Percentiles rank a stretch among this genome's conserved stretches.
phyloP scores from a whole-genome alignment of 2,113 vertebrate species.

The Melanostigma gelatinosum region DNA sequence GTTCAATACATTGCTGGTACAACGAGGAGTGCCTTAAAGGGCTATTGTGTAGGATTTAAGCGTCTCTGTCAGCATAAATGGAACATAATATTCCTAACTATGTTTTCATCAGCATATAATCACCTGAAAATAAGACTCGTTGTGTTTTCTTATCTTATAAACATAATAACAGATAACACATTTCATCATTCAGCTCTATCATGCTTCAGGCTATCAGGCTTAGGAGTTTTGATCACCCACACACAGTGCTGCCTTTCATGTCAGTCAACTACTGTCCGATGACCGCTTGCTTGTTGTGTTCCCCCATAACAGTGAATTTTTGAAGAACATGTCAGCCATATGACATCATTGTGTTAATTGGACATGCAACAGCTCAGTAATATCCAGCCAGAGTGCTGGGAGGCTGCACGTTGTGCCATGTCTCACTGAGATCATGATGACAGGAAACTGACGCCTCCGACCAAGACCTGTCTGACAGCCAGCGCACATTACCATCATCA shows the following conservation, averaged over 20 bases:
- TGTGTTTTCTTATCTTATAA: not conserved
- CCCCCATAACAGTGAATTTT: constrained; percentile 12
- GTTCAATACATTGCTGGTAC: not conserved
- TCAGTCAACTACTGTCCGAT: not conserved
- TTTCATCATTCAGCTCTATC: constrained; percentile 8
- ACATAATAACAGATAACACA: not conserved
- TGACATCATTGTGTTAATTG: constrained; percentile 61
- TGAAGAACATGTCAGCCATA: constrained; percentile 38
- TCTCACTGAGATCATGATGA: constrained; percentile 47
- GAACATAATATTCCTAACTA: not conserved
- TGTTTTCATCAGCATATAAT: not conserved
- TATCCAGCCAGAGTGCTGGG: constrained; percentile 20
- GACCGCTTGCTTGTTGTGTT: not conserved
- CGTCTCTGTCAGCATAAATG: no score
- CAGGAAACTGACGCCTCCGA: constrained; percentile 35
- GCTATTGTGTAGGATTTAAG: no score
- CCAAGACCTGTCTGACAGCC: constrained; percentile 52
- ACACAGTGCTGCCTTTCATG: not conserved
- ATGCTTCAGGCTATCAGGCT: not conserved
- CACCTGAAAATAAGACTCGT: no score
- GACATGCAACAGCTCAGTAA: constrained; percentile 31
- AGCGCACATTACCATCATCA: constrained; percentile 26
- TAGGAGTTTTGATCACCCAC: not conserved
- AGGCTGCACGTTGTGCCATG: constrained; percentile 25
- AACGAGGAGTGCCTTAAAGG: not conserved